Percentiles rank a stretch among this genome's conserved stretches.
Conservation (phyloP, 2,888 invertebrate genomes). For the Drosophila neotestacea region DNA sequence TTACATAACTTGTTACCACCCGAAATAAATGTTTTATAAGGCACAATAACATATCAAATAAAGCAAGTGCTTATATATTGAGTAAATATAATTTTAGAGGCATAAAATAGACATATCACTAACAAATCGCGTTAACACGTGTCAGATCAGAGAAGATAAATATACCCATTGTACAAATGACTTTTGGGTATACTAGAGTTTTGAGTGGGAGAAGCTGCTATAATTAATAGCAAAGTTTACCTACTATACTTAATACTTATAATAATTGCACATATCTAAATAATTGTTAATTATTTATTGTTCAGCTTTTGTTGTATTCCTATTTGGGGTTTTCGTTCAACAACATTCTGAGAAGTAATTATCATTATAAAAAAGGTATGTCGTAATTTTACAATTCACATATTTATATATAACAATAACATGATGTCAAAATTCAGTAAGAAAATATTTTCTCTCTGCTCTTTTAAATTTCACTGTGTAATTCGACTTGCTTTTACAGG, state of each 20-base stretch:
- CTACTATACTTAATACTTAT: neutral
- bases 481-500: slow-evolving; percentile 2
- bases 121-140: slow-evolving; percentile 8
- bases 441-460: neutral
- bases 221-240: too few relatives aligned
- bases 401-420: neutral
- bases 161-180: neutral
- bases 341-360: slow-evolving; percentile 7
- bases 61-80: slow-evolving; percentile 13
- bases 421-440: neutral
- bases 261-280: slow-evolving; percentile 2
- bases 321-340: neutral
- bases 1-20: slow-evolving; percentile 36
- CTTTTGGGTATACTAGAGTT: neutral
- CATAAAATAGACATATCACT: neutral
- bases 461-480: neutral
- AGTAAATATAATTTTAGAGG: slow-evolving; percentile 16
- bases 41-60: neutral
- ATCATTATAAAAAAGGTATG: neutral
- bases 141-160: slow-evolving; percentile 3
- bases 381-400: neutral
- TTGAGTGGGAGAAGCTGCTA: too few relatives aligned
- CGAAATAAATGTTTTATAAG: neutral
- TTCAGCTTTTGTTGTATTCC: neutral
- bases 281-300: neutral